Evolutionary conservation across 2,113 vertebrate genomes (phyloP), one percentile per base, ranked within the genome.

Genomic region (Lichenostomus cassidix): DNA sequence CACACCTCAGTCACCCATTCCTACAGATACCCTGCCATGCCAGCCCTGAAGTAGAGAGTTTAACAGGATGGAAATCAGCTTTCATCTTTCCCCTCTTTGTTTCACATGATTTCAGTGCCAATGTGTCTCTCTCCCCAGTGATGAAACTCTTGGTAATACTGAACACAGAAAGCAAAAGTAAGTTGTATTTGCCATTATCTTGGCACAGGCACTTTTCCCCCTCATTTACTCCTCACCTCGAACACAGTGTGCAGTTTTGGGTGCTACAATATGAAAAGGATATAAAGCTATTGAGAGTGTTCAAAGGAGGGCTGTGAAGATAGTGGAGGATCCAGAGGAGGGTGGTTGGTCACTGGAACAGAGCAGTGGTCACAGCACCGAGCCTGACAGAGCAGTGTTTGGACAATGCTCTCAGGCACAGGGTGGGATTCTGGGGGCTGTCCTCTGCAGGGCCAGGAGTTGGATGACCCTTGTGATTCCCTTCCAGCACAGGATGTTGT

Each of bases 101-200:
- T 56, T 83, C 39, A 15, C 4, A 1, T 62, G 8, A 12, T 60
- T 67, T 75, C 24, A 21, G 19, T 21, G 21, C 33, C 59, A 81
- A 21, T 0, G 0, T 4, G 16, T 29, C 41, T 49, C 12, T 69
- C 8, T 52, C 42, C 47, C 46, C 42, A 41, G 65, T 0, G 1
- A 35, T 18, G 31, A 87, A 67, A 46, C 60, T 75, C 35, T 9
- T 15, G 28, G 6, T 11, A 8, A 65, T 13, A 13, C 21, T 44
- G 28, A 68, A n/a, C 44, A 44, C 0, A 2, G 52, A 42, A 35
- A 71, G 24, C 50, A 85, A 24, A 86, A 41, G 3, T 4, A 24
- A 62, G 16, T 21, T 31, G 0, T 9, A 4, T 17, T 46, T 14
- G 8, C 46, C 35, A 24, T 27, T 7, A 10, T 3, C 1, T 0